Conservation (phyloP, 2,888 invertebrate genomes). For the Drosophila tanythrix region DNA sequence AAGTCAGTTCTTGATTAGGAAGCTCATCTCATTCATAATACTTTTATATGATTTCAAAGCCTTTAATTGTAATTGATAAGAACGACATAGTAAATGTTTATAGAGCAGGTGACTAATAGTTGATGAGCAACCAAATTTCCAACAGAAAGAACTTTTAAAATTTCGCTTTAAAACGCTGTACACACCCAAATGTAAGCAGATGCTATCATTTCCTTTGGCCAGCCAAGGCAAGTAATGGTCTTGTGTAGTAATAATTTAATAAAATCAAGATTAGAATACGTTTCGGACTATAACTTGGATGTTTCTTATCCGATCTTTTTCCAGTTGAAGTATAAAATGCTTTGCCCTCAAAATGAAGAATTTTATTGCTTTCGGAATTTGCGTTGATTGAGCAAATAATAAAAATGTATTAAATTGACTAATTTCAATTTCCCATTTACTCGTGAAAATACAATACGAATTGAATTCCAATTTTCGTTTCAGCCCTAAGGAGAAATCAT, state of each 20-base stretch:
- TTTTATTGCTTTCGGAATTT: background rate
- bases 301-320: background rate
- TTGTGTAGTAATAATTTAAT: background rate
- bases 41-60: background rate
- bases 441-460: background rate
- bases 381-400: background rate
- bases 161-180: background rate
- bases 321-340: background rate
- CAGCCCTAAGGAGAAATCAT: background rate
- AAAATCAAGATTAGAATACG: background rate
- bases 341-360: background rate
- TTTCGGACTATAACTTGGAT: background rate
- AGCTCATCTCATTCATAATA: background rate
- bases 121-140: background rate
- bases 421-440: background rate
- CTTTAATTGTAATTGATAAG: conserved; percentile 1
- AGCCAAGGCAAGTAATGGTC: background rate
- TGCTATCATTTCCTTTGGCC: background rate
- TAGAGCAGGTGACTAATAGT: background rate
- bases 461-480: background rate
- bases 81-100: conserved; percentile 4
- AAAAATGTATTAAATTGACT: background rate
- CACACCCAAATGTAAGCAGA: background rate
- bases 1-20: background rate
- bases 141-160: background rate